Base-by-base conservation (phyloP, 2,888 invertebrate genomes). In the Melieria crassipennis region DNA sequence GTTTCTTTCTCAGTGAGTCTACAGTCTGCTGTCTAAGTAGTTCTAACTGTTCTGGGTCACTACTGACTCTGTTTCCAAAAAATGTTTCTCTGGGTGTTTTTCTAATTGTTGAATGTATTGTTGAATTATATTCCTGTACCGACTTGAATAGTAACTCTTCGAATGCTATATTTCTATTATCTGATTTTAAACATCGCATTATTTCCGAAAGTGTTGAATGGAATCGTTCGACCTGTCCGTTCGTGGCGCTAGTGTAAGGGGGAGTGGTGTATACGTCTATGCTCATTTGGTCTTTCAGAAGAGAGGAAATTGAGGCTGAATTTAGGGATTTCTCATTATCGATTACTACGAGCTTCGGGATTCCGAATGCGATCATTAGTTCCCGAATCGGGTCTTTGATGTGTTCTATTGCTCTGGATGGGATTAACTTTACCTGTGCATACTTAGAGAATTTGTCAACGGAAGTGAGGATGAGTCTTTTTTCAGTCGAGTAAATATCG, bases 381-480 rank as follows among this genome's bases (percentile, higher is more conserved):
- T 55, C 55, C 13, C 11, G 55, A 55, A 30, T 30, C 30, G 30
- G 30, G 30, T 30, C 30, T 30, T 30, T 30, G 42, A 65, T 55
- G 55, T 70, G 50, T 52, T 72, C 68, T 10, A 16, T 55, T 45
- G 72, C 57, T 52, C 11, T 72, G 1, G 48, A 47, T 13, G 57
- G n/a, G 4, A 64, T 30, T 6, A 64, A 16, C 60, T 64, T 72
- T 10, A 47, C 69, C 46, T 58, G 60, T 9, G 58, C 64, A 50
- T 64, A 57, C 52, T 71, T 65, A 4, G 69, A 72, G 16, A 67
- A 68, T 60, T 65, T 72, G 7, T 72, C 69, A 4, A 65, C 13
- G 1, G 65, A 57, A 4, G 65, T 66, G 10, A 70, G 58, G 5
- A 61, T 43, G 5, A 57, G 43, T 47, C 58, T 58, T 65, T 61